Conservation (phyloP, 2,797 vertebrate genomes). For the Darevskia nairensis region DNA sequence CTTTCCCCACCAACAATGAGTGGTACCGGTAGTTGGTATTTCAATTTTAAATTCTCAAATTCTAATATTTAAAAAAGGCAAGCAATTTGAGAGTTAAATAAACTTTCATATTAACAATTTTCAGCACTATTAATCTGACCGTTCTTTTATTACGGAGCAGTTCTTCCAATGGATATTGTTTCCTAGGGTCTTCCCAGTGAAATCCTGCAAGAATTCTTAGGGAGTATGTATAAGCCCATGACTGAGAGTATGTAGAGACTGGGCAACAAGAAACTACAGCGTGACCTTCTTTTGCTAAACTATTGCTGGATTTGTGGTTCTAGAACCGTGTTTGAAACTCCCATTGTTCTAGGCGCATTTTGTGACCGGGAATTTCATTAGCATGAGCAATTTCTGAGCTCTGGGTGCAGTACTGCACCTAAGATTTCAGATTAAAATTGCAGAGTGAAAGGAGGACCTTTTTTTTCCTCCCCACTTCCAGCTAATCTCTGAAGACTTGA, state of each 20-base stretch:
- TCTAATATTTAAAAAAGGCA: not conserved
- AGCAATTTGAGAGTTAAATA: not conserved
- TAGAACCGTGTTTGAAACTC: too few relatives aligned
- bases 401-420: too few relatives aligned
- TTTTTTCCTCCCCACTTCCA: too few relatives aligned
- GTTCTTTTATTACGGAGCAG: not conserved
- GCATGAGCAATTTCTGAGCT: too few relatives aligned
- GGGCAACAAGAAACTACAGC: not conserved
- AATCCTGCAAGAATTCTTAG: not conserved
- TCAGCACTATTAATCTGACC: not conserved
- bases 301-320: not conserved
- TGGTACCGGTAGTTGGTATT: not conserved
- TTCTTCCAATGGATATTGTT: not conserved
- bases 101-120: not conserved
- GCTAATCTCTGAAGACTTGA: too few relatives aligned
- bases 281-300: not conserved
- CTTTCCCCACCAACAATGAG: not conserved
- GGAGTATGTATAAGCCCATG: not conserved
- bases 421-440: too few relatives aligned
- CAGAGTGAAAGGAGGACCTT: too few relatives aligned
- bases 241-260: not conserved
- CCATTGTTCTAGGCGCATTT: too few relatives aligned
- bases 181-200: not conserved
- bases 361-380: too few relatives aligned
- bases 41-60: not conserved